These are phyloP conservation scores for Peromyscus melanophrys DNA, from an alignment of 2,797 vertebrate genomes.

Conservation along the genomic window DNA sequence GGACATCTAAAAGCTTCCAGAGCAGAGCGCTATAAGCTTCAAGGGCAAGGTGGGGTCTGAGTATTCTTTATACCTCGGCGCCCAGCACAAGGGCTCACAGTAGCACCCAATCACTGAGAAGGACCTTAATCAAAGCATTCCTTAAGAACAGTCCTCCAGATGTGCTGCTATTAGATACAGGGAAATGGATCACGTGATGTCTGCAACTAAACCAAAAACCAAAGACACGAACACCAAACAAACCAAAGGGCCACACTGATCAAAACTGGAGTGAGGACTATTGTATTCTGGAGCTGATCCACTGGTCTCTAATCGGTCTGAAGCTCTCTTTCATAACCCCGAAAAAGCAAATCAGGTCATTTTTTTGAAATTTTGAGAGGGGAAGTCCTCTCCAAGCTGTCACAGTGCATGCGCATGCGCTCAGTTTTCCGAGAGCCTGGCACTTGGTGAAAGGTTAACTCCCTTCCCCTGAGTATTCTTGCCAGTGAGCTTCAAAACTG, in stretches of 20 bases:
- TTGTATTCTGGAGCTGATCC: not conserved
- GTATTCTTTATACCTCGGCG: not conserved
- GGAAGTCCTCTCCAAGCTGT: conserved; percentile 52
- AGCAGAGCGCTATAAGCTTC: not conserved
- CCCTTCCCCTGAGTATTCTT: conserved; percentile 59
- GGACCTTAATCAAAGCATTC: conserved; percentile 58
- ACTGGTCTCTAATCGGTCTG: not conserved
- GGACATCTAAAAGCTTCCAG: not conserved
- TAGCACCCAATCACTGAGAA: not conserved
- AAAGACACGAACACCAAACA: conserved; percentile 47
- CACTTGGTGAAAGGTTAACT: conserved; percentile 71
- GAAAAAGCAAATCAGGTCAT: conserved; percentile 46
- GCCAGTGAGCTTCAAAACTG: conserved; percentile 71
- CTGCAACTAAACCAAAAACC: conserved; percentile 54
- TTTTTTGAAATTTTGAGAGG: conserved; percentile 56
- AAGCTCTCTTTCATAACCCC: not conserved
- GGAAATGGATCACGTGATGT: conserved; percentile 43
- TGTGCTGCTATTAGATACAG: conserved; percentile 48
- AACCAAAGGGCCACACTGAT: conserved; percentile 14
- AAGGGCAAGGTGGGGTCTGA: not conserved
- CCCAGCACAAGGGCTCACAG: not conserved
- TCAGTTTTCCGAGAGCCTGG: conserved; percentile 63
- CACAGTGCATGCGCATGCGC: not conserved
- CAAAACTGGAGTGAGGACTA: not conserved
- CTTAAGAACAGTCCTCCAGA: conserved; percentile 52